Evolutionary conservation across 2,888 invertebrate genomes (phyloP), one percentile per base, ranked within the genome.

Genomic region (Oeneis ivallda): DNA sequence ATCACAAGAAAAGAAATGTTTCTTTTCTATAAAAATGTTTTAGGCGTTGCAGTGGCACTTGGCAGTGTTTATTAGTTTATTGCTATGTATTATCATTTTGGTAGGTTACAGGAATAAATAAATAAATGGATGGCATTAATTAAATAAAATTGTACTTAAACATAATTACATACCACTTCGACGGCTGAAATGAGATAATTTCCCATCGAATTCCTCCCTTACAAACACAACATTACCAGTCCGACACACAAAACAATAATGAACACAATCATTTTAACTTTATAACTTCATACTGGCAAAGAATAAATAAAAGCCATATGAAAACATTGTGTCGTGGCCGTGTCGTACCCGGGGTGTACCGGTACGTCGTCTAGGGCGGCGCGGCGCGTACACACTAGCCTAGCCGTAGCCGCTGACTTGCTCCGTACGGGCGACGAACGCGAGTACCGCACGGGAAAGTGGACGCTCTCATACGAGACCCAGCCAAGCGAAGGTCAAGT

Each of bases 401-500:
- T 2, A n/a, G 63, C 64, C 62, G 43, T 62, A 64, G 58, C 58
- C 56, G 58, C 65, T 49, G 53, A 47, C 60, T 54, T 53, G 50
- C 52, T 50, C 50, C 49, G 45, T 43, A 54, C 54, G 52, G 41
- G 9, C 47, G 47, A 47, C 47, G 45, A 45, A 5, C 10, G 47
- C 15, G 15, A 17, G 47, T 17, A 49, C 17, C 39, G 45, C 39
- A 60, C 32, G 15, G 45, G 74, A 75, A 75, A 75, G 76, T 81
- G 83, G 84, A 79, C 74, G 81, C 78, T 66, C 66, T 60, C 68
- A 76, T 80, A 77, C 83, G 68, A 70, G 68, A 84, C 66, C 66
- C 74, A 76, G 66, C 80, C 82, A 81, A 64, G 56, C 76, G 79
- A 87, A 87, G 88, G 89, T 89, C 89, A 89, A 89, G 89, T 86